A percentile compares a stretch with the other conserved stretches of the same genome.
phyloP scores from a whole-genome alignment of 53 echinoderm and acorn worm species.

The Echinometra lucunter region DNA sequence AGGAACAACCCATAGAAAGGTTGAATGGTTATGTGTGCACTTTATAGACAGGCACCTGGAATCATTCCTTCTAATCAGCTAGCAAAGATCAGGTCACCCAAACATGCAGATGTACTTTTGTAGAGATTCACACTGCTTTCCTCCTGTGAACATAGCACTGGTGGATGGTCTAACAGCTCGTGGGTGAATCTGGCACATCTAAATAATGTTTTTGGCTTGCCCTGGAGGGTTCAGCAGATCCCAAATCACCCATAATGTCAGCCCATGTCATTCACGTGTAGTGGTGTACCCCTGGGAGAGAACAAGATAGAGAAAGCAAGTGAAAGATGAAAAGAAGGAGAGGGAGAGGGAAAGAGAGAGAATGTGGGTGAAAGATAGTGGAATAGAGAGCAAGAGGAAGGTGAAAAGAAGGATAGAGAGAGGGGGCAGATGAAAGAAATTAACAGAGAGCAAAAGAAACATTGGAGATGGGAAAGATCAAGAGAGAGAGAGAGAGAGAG shows the following conservation, averaged over 20 bases:
- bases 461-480: no score
- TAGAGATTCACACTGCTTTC: not conserved
- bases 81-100: not conserved
- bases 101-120: slow-evolving; percentile 1
- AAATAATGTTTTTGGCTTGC: not conserved
- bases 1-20: not conserved
- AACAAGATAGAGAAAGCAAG: not conserved
- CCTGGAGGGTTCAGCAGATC: not conserved
- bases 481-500: not conserved
- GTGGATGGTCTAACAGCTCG: not conserved
- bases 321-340: not conserved
- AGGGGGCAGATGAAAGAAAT: not conserved
- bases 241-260: not conserved
- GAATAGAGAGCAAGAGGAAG: not conserved
- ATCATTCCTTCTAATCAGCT: not conserved
- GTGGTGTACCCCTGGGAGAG: not conserved
- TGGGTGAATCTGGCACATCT: not conserved
- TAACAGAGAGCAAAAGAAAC: not conserved
- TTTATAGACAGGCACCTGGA: not conserved
- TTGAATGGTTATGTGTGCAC: not conserved
- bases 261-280: not conserved
- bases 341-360: not conserved
- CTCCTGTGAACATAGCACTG: not conserved
- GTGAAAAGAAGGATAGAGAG: not conserved
- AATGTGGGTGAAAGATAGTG: not conserved